These are phyloP conservation scores for Sminthurinus aureus DNA, from an alignment of 2,888 invertebrate genomes.

Conservation along the genomic window DNA sequence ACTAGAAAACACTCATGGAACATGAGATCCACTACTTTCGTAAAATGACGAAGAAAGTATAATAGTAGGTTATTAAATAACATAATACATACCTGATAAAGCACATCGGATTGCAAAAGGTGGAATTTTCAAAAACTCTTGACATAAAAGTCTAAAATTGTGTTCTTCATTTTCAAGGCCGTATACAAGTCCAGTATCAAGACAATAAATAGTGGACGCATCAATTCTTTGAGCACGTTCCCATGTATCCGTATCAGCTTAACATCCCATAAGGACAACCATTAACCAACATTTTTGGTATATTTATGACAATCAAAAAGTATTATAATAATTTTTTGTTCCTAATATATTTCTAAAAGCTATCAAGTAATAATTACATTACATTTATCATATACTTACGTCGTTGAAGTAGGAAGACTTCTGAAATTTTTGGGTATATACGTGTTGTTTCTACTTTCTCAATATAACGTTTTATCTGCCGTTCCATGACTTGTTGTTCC, in stretches of 20 bases:
- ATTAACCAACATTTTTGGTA: too few relatives aligned
- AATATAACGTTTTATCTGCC: conserved; percentile 23
- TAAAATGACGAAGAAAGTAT: too few relatives aligned
- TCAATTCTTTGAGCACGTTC: background rate
- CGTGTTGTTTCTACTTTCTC: background rate
- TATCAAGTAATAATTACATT: too few relatives aligned
- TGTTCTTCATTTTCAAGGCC: background rate
- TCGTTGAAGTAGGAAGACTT: conserved; percentile 9
- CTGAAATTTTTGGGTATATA: background rate
- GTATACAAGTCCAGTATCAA: conserved; percentile 4
- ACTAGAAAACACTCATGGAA: too few relatives aligned
- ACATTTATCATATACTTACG: conserved; percentile 13
- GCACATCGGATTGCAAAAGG: background rate
- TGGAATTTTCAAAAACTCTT: conserved; percentile 16
- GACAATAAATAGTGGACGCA: background rate
- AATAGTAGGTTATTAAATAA: too few relatives aligned
- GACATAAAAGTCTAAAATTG: background rate
- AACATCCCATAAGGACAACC: background rate
- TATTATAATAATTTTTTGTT: too few relatives aligned
- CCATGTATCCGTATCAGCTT: background rate
- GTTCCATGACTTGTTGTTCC: conserved; percentile 2
- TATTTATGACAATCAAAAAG: too few relatives aligned
- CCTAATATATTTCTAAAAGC: too few relatives aligned
- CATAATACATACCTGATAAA: conserved; percentile 10
- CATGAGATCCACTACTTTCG: too few relatives aligned